Percentiles rank a stretch among this genome's conserved stretches.
phyloP scores from a whole-genome alignment of 2,888 invertebrate genomes.

The Hecatera dysodea region DNA sequence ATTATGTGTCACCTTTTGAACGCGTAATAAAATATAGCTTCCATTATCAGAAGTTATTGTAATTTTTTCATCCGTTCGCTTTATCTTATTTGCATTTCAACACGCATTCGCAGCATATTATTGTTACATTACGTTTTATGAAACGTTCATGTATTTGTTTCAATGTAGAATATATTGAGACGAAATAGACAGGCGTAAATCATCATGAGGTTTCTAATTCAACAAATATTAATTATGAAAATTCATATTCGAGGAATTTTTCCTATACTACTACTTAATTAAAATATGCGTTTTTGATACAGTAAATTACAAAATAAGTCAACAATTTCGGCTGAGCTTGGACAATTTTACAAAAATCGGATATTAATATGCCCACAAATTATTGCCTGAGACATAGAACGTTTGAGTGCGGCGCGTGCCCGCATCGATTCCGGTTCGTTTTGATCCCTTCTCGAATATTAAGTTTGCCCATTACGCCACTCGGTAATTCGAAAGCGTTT shows the following conservation, averaged over 20 bases:
- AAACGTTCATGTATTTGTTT: constrained; percentile 29
- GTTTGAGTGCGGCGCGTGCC: constrained; percentile 48
- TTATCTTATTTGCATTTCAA: constrained; percentile 49
- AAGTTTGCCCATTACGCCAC: constrained; percentile 83
- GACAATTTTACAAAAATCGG: not conserved
- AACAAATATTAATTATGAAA: constrained; percentile 22
- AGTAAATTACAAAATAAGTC: constrained; percentile 19
- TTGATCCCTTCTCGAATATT: constrained; percentile 84
- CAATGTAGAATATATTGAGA: constrained; percentile 14
- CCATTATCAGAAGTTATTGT: constrained; percentile 59
- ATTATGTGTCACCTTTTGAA: constrained; percentile 50
- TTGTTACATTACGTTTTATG: constrained; percentile 16
- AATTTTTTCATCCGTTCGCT: constrained; percentile 44
- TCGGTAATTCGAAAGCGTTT: constrained; percentile 84
- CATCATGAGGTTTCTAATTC: constrained; percentile 3
- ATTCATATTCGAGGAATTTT: not conserved
- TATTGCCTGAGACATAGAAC: constrained; percentile 54
- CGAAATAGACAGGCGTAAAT: constrained; percentile 32
- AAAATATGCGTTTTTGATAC: not conserved
- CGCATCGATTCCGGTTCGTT: constrained; percentile 60
- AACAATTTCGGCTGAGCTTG: not conserved
- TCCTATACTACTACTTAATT: not conserved
- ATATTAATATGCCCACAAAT: constrained; percentile 54
- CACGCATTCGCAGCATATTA: constrained; percentile 36
- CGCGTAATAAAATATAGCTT: constrained; percentile 51